A percentile compares a stretch with the other conserved stretches of the same genome.
These are phyloP conservation scores for Octopus bimaculoides DNA, from an alignment of 1,140 invertebrate genomes.

Conservation along the genomic window DNA sequence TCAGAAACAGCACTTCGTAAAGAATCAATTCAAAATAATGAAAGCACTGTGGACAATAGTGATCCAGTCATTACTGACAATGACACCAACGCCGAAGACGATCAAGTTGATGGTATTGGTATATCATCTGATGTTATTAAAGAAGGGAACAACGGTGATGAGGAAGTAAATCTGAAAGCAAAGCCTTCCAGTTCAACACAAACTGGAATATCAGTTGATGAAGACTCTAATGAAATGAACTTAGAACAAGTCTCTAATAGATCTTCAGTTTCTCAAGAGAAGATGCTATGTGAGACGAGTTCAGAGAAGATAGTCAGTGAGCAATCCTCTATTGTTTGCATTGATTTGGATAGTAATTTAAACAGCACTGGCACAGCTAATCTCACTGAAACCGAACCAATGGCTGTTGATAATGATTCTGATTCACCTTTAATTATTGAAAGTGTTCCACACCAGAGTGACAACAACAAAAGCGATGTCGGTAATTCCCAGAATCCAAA, in stretches of 20 bases:
- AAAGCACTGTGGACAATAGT: neutral
- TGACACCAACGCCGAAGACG: neutral
- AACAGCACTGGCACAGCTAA: neutral
- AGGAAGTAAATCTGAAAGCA: no score
- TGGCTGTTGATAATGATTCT: no score
- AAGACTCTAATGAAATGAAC: neutral
- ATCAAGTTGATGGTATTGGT: neutral
- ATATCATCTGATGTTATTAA: no score
- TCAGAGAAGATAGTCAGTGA: neutral
- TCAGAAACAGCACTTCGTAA: neutral
- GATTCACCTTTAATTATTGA: no score
- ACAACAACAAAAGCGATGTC: neutral
- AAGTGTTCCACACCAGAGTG: neutral
- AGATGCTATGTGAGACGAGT: neutral
- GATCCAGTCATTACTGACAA: neutral
- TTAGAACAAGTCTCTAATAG: neutral
- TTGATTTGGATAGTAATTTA: neutral
- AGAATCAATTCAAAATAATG: no score
- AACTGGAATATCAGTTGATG: neutral
- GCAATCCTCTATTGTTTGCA: neutral
- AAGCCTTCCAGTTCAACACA: neutral
- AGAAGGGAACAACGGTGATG: no score
- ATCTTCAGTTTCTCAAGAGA: neutral
- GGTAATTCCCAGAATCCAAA: neutral
- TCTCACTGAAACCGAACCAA: no score